Conservation (phyloP, 2,113 vertebrate genomes). For the Leptodactylus fuscus region DNA sequence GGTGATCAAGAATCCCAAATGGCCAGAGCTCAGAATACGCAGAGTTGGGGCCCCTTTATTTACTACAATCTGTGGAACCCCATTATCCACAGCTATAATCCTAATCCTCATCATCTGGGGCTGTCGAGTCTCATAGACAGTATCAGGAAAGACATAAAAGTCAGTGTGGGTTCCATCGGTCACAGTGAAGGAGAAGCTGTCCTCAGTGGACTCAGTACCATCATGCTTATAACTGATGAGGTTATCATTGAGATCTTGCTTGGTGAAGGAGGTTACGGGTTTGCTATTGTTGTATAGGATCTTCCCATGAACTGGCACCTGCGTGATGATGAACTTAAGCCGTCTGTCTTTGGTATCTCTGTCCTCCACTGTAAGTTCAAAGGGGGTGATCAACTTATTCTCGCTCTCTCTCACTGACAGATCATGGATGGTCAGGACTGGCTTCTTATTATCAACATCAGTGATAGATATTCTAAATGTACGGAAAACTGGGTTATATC, state of each 20-base stretch:
- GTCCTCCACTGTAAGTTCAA: constrained; percentile 92
- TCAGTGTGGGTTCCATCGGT: constrained; percentile 93
- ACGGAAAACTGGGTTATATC: constrained; percentile 92
- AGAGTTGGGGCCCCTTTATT: constrained; percentile 89
- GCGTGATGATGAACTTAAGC: constrained; percentile 87
- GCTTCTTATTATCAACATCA: constrained; percentile 96
- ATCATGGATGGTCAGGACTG: constrained; percentile 85
- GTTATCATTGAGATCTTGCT: constrained; percentile 94
- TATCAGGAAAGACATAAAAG: constrained; percentile 93
- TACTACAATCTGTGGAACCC: constrained; percentile 83
- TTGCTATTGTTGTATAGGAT: constrained; percentile 85
- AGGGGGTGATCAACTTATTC: constrained; percentile 92
- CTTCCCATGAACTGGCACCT: constrained; percentile 86
- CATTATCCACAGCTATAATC: constrained; percentile 85
- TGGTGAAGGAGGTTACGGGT: constrained; percentile 83
- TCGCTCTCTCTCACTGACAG: constrained; percentile 85
- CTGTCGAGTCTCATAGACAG: constrained; percentile 84
- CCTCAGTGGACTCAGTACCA: constrained; percentile 83
- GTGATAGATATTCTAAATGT: constrained; percentile 93
- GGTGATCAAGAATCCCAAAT: constrained; percentile 87
- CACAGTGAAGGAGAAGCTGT: constrained; percentile 93
- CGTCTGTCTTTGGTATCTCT: constrained; percentile 84
- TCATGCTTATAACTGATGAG: constrained; percentile 93
- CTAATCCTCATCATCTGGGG: constrained; percentile 90
- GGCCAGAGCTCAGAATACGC: constrained; percentile 80